Evolutionary conservation across 2,888 invertebrate genomes (phyloP), one percentile per base, ranked within the genome.

Genomic region (Drosophila atripex): DNA sequence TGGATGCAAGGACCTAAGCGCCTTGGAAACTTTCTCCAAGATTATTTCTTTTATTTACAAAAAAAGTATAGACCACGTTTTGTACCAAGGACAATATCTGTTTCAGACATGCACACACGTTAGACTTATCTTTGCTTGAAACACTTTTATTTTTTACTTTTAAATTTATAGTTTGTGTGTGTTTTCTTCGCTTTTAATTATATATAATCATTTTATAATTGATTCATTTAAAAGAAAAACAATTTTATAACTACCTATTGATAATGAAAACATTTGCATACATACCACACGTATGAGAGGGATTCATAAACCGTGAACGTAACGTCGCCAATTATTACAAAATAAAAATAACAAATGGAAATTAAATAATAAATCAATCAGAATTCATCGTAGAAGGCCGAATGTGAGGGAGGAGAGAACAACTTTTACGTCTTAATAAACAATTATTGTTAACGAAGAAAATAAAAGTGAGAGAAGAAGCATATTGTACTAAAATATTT

Each of bases 401-500:
- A 57, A 70, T 51, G 63, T 51, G 60, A 73, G 53, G 69, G 54
- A 61, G 63, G 60, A 74, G 69, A 76, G 69, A 60, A 76, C 61
- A 78, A 71, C 77, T 80, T 84, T 80, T 75, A 84, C 77, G 85
- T 80, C 80, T 78, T 75, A 80, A 77, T 63, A 69, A 77, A 80
- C 85, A 80, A 80, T 80, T 82, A 82, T 82, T 82, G 82, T 82
- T 82, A 82, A 82, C 59, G 72, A 84, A 75, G 66, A 72, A 65
- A 82, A 73, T 58, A 71, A 73, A 80, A 74, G 80, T 78, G 78
- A 72, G 84, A 78, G 68, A 79, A 76, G 84, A 80, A 80, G 76
- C 75, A 85, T 85, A 82, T 82, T 82, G 82, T 82, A 82, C 82
- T 82, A 82, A 82, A 84, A 84, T 80, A 82, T 82, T 82, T 82